Evolutionary conservation across 92 coral and sea anemone species (phyloP), one percentile per base, ranked within the genome.

Genomic region (Zoanthus sociatus): DNA sequence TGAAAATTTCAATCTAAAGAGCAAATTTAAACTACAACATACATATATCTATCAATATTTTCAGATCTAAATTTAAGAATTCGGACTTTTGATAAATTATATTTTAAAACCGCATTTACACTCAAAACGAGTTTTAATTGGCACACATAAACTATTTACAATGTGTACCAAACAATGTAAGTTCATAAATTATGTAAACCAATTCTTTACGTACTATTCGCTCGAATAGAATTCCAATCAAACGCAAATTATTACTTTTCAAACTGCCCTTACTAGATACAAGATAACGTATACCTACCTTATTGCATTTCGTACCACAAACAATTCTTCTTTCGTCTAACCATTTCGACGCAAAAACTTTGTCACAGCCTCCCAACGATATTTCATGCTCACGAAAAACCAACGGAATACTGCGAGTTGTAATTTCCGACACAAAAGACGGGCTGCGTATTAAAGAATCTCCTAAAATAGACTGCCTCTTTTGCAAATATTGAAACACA

Each of bases 281-380:
- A 2, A 17, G 10, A 18, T 12, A 18, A 78, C 30, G 48, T 16
- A 8, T 10, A 71, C 92, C 75, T 78, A 96, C 99, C 98, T 96
- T 92, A 86, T 96, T 96, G 46, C 95, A 94, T 79, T 96, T 96
- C 76, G 99, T 96, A 2, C 99, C 99, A 90, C 96, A 96, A 21
- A 96, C 93, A 20, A 96, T 93, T 71, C 91, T 93, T 78, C 78
- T 89, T 11, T 90, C 95, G 87, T 96, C 99, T 55, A 96, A 89
- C 99, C 99, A 96, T 63, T 92, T 90, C 14, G 99, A 96, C 26
- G 99, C 99, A 90, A 96, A 96, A 37, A 96, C 94, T 89, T 96
- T 96, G 79, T 96, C 99, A 26, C 93, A 91, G 18, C 87, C 78
- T 32, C 94, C 95, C 26, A 90, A 50, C 17, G 92, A 79, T 48